phyloP scores from a whole-genome alignment of 2,888 invertebrate species.

The Graphium colonna region DNA sequence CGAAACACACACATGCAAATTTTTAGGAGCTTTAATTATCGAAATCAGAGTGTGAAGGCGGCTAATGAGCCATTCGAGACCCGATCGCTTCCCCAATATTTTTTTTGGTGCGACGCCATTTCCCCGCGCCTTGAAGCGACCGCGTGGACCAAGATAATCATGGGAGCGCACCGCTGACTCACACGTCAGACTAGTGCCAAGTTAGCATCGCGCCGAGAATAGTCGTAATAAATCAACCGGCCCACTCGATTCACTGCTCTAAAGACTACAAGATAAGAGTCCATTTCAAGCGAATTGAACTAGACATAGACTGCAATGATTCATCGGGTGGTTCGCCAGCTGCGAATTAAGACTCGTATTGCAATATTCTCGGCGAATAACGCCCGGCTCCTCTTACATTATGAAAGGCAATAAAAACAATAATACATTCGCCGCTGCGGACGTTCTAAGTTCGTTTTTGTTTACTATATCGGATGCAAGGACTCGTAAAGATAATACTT shows the following conservation, averaged over 20 bases:
- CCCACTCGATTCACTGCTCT: slow-evolving; percentile 51
- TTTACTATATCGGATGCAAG: slow-evolving; percentile 17
- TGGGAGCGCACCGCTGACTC: slow-evolving; percentile 64
- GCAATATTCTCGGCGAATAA: slow-evolving; percentile 55
- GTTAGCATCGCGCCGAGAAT: slow-evolving; percentile 40
- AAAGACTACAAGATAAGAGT: slow-evolving; percentile 32
- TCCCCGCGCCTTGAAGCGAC: slow-evolving; percentile 36
- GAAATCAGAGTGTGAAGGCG: slow-evolving; percentile 16
- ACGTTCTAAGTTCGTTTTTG: slow-evolving; percentile 16
- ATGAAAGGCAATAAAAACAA: slow-evolving; percentile 43
- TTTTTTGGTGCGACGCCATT: slow-evolving; percentile 36
- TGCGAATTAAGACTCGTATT: slow-evolving; percentile 62
- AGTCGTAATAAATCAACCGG: slow-evolving; percentile 42
- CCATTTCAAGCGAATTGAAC: slow-evolving; percentile 32
- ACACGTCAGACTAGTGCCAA: slow-evolving; percentile 59
- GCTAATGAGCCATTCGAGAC: slow-evolving; percentile 32
- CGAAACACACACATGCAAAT: not conserved
- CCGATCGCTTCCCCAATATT: slow-evolving; percentile 32
- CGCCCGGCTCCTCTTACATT: slow-evolving; percentile 52
- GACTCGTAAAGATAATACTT: slow-evolving; percentile 7
- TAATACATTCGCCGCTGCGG: slow-evolving; percentile 21
- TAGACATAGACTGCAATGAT: slow-evolving; percentile 53
- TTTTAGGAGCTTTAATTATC: slow-evolving; percentile 19
- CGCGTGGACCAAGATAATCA: slow-evolving; percentile 49
- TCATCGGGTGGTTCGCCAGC: slow-evolving; percentile 59